Conservation (phyloP, 2,797 vertebrate species). For the Ptychobarbus kaznakovi region DNA sequence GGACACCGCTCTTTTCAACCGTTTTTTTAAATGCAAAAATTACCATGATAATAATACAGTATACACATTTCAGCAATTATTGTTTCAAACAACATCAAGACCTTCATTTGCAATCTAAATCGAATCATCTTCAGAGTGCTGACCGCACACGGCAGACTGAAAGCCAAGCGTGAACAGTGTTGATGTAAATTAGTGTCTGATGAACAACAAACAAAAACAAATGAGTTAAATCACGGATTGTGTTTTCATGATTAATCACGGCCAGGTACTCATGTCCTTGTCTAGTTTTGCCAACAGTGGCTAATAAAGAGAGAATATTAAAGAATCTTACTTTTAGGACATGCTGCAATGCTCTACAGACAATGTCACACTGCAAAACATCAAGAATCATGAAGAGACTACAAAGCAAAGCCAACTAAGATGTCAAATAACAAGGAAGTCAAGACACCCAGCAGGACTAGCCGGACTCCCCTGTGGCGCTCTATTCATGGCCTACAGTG, state of each 20-base stretch:
- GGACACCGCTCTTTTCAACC: not conserved
- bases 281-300: not conserved
- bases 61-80: not conserved
- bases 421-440: slow-evolving; percentile 49
- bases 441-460: slow-evolving; percentile 17
- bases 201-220: not conserved
- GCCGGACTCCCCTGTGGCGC: slow-evolving; percentile 29
- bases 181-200: not conserved
- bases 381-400: slow-evolving; percentile 5
- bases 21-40: not conserved
- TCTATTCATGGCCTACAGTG: slow-evolving; percentile 50
- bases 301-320: not conserved
- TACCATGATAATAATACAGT: not conserved
- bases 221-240: not conserved
- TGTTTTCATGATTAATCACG: not conserved
- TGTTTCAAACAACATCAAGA: not conserved
- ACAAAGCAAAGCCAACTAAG: slow-evolving; percentile 19
- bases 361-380: not conserved
- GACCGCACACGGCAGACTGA: not conserved
- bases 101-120: not conserved
- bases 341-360: not conserved
- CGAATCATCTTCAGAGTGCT: not conserved
- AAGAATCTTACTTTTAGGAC: not conserved
- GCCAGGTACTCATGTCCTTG: not conserved
- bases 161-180: not conserved